phyloP scores from a whole-genome alignment of 2,888 invertebrate genomes.

The Cylindroiulus punctatus region DNA sequence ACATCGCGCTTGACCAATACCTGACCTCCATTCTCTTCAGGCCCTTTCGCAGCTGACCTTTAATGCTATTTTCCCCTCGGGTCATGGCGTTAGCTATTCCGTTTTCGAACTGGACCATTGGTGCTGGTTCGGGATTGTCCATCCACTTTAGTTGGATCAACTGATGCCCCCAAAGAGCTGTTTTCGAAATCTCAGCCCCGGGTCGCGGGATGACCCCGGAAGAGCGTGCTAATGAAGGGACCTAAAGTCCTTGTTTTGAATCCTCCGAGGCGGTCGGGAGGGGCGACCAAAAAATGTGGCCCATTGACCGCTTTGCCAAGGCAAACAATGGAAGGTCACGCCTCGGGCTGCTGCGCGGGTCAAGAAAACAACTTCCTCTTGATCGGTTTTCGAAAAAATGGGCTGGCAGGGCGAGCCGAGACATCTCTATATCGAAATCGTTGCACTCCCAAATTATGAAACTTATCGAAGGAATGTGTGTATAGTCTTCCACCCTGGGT shows the following conservation, averaged over 20 bases:
- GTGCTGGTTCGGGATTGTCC: not conserved
- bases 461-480: not conserved
- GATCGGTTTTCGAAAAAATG: not conserved
- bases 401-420: not conserved
- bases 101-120: not conserved
- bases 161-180: not conserved
- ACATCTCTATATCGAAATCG: not conserved
- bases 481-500: not conserved
- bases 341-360: not conserved
- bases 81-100: not conserved
- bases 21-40: not conserved
- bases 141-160: too few relatives aligned
- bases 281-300: not conserved
- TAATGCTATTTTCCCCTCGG: not conserved
- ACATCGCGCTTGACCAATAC: not conserved
- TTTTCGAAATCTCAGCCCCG: not conserved
- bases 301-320: slow-evolving; percentile 7
- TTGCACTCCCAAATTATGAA: not conserved
- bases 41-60: not conserved
- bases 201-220: not conserved
- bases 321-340: slow-evolving; percentile 16
- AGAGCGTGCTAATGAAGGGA: not conserved
- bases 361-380: not conserved
- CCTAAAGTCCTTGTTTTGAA: not conserved
- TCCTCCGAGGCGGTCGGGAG: not conserved